Evolutionary conservation across 2,797 vertebrate species (phyloP), one percentile per base, ranked within the genome.

Genomic region (Pseudomugil tenellus): DNA sequence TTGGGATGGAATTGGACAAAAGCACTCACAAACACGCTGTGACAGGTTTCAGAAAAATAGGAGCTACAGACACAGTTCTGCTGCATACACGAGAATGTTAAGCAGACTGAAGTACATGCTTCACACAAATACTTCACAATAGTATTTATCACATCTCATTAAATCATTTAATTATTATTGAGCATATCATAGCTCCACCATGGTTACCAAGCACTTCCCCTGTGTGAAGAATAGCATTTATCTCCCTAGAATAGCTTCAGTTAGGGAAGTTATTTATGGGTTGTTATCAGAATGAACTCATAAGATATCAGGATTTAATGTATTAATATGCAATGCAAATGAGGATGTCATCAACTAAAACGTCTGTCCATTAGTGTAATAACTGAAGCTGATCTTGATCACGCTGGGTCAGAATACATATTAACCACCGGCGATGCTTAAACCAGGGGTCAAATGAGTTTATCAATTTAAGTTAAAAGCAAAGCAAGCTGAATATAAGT

Each of bases 261-360:
- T 78, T 74, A 77, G 59, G 79, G 79, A 79, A 86, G 82, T 77
- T 71, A 73, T 64, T 79, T 78, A 73, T 84, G 61, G 72, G 56
- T 77, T 55, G 71, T 90, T 89, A 93, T 93, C 92, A 91, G 72
- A 85, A 77, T 63, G 78, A 89, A 83, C 78, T 84, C 80, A 89
- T 79, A 81, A 86, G 76, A 80, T 84, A 84, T 85, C 92, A 85
- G 88, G 80, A 91, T 92, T 92, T 78, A 72, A 83, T 82, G 90
- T 88, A 94, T 92, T 93, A 91, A 90, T 86, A 89, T 86, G 86
- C 79, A 86, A 92, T 92, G 88, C 89, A 93, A 92, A 93, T 91
- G 89, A 93, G 87, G 80, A 87, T 86, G 77, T 84, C 87, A 90
- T 93, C 91, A 91, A 92, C 94, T 94, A 93, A 90, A 92, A 91